These are phyloP conservation scores for Pseudopleuronectes americanus DNA, from an alignment of 2,797 vertebrate genomes.

Conservation along the genomic window DNA sequence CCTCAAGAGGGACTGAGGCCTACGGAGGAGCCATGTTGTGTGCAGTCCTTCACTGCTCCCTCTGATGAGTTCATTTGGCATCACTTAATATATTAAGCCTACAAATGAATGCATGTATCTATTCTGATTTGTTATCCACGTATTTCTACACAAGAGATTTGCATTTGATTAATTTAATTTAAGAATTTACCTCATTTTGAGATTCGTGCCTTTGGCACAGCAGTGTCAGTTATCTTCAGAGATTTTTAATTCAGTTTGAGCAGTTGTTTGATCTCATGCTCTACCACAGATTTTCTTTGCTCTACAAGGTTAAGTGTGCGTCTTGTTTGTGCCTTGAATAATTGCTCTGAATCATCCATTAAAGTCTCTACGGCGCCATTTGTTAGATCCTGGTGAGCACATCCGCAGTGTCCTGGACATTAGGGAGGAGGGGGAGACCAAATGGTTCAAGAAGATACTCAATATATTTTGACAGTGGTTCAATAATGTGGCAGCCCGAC, in stretches of 20 bases:
- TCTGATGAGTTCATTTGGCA: conserved; percentile 41
- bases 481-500: background rate
- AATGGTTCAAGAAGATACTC: background rate
- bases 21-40: conserved; percentile 30
- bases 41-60: conserved; percentile 24
- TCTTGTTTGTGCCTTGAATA: conserved; percentile 26
- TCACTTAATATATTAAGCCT: conserved; percentile 1
- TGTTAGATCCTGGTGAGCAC: background rate
- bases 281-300: background rate
- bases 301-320: conserved; percentile 48
- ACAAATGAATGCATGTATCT: background rate
- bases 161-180: conserved; percentile 5
- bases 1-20: conserved; percentile 60
- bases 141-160: background rate
- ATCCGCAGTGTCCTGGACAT: background rate
- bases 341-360: no score
- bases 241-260: no score
- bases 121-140: background rate
- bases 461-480: background rate
- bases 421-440: background rate
- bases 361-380: background rate
- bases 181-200: conserved; percentile 7
- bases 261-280: no score
- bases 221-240: background rate
- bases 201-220: background rate